Evolutionary conservation across 2,113 vertebrate species (phyloP).

Genomic region (Coracopsis vasa): DNA sequence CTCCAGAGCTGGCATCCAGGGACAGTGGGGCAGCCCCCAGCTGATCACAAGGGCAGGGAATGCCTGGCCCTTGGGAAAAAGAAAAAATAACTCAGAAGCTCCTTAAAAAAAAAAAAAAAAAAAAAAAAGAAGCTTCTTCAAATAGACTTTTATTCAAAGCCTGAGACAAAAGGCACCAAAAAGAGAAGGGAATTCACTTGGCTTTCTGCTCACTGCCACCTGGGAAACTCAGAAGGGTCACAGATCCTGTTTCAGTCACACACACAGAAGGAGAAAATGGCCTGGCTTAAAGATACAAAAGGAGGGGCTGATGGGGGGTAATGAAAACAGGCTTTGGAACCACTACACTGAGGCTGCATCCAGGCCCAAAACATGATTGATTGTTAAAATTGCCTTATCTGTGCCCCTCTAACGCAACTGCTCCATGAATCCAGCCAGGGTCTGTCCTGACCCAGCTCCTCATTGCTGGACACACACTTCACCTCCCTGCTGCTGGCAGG

Average conservation of each 20-base stretch:
- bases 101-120: slow-evolving; percentile 61
- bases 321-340: background rate
- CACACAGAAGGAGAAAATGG: background rate
- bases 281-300: background rate
- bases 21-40: background rate
- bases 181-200: slow-evolving; percentile 41
- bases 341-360: background rate
- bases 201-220: slow-evolving; percentile 22
- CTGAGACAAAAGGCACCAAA: slow-evolving; percentile 68
- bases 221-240: background rate
- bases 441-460: background rate
- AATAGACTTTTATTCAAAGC: slow-evolving; percentile 63
- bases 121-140: slow-evolving; percentile 67
- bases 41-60: background rate
- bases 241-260: background rate
- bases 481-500: background rate
- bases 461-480: fast-evolving
- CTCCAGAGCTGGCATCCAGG: background rate
- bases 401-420: background rate
- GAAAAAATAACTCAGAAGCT: slow-evolving; percentile 57
- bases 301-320: background rate
- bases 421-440: background rate
- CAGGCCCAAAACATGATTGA: background rate
- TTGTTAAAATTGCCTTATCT: background rate
- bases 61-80: background rate